Evolutionary conservation across 2,888 invertebrate genomes (phyloP).

Genomic region (Pilophorus perplexus): DNA sequence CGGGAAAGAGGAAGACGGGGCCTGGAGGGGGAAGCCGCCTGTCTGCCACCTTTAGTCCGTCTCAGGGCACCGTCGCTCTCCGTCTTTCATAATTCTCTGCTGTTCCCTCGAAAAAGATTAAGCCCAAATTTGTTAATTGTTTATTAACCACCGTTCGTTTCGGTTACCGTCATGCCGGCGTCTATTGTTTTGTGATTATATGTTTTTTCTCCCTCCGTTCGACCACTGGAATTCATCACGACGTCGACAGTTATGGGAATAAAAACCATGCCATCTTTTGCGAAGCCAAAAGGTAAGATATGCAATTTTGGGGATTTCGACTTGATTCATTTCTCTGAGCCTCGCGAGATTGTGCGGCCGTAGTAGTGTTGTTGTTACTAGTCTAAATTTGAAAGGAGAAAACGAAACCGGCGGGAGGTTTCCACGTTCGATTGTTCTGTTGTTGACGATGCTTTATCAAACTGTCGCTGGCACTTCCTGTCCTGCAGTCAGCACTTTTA

Average conservation of each 20-base stretch:
- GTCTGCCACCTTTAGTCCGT: constrained; percentile 35
- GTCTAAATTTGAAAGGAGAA: background rate
- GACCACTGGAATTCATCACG: constrained; percentile 20
- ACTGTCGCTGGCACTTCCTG: constrained; percentile 13
- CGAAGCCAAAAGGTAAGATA: constrained; percentile 77
- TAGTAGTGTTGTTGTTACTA: too few relatives aligned
- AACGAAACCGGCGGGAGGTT: too few relatives aligned
- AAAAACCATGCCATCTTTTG: constrained; percentile 83
- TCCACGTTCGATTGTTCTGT: constrained; percentile 2
- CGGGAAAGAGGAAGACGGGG: constrained; percentile 9
- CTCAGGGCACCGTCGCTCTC: constrained; percentile 32
- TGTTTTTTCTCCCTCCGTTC: background rate
- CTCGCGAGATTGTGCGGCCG: too few relatives aligned
- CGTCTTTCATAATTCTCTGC: constrained; percentile 32
- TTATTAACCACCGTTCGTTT: too few relatives aligned
- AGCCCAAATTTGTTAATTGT: too few relatives aligned
- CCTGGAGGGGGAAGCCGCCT: constrained; percentile 9
- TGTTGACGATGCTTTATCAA: background rate
- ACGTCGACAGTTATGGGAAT: constrained; percentile 71
- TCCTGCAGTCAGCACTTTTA: constrained; percentile 3
- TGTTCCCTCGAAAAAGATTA: too few relatives aligned
- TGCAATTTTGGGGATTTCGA: too few relatives aligned
- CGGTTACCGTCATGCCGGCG: too few relatives aligned
- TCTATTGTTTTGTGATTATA: background rate
- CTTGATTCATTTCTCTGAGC: too few relatives aligned